Evolutionary conservation across 2,113 vertebrate genomes (phyloP).

Genomic region (Hystrix cristata): DNA sequence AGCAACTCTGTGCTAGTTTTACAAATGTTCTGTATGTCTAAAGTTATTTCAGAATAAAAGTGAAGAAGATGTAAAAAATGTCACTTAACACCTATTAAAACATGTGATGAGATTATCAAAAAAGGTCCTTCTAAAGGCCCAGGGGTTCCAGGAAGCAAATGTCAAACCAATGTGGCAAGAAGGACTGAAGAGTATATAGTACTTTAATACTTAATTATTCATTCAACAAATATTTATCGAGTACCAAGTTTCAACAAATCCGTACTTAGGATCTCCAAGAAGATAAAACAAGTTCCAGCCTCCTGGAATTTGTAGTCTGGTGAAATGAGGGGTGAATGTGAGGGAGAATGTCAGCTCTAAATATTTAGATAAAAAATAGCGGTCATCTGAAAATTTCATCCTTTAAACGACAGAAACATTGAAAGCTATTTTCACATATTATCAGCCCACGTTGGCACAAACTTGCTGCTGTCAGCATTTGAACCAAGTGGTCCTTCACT

Average conservation of each 20-base stretch:
- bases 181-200: neutral
- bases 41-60: neutral
- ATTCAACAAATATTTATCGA: neutral
- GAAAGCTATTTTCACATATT: neutral
- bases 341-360: neutral
- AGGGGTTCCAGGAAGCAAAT: conserved; percentile 15
- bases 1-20: neutral
- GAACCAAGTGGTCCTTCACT: neutral
- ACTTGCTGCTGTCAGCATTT: neutral
- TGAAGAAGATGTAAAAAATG: neutral
- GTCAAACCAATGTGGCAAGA: neutral
- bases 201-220: neutral
- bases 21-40: neutral
- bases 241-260: neutral
- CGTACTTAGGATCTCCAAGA: neutral
- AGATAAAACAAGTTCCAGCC: neutral
- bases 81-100: neutral
- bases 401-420: neutral
- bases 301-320: neutral
- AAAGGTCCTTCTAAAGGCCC: neutral
- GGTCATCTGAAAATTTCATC: neutral
- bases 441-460: neutral
- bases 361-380: neutral
- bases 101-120: neutral
- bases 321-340: neutral